A percentile compares a stretch with the other conserved stretches of the same genome.
Evolutionary conservation across 2,797 vertebrate genomes (phyloP).

Genomic region (Buphagus erythrorhynchus): DNA sequence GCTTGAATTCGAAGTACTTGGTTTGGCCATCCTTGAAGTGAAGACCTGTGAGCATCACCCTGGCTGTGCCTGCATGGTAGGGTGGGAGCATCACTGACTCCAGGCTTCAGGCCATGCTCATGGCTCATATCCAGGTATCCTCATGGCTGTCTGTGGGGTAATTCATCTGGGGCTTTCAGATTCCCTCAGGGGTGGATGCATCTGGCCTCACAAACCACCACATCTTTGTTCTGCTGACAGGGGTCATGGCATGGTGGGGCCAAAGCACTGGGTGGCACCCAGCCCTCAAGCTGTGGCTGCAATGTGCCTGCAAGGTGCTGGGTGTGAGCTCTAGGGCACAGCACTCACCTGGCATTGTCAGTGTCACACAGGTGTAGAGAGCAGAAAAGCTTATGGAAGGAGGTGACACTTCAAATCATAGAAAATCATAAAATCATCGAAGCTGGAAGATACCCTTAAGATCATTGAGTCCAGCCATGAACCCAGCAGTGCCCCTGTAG

Average conservation of each 20-base stretch:
- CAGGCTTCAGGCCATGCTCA: neutral
- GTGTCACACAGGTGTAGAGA: neutral
- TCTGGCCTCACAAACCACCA: neutral
- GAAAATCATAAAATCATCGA: too few relatives aligned
- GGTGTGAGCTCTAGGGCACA: neutral
- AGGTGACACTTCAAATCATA: neutral
- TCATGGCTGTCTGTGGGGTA: neutral
- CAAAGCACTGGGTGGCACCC: neutral
- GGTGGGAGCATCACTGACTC: neutral
- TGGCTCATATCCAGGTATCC: neutral
- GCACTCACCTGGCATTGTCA: neutral
- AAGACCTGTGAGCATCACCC: neutral
- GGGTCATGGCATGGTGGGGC: fast-evolving
- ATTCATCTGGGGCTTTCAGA: neutral
- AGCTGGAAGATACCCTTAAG: neutral
- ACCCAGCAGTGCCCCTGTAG: neutral
- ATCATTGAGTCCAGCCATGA: too few relatives aligned
- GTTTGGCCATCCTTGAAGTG: neutral
- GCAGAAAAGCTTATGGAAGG: neutral
- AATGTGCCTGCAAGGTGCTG: neutral
- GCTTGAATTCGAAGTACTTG: neutral
- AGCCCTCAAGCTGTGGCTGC: neutral
- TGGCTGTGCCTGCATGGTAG: neutral
- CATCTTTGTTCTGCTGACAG: neutral
- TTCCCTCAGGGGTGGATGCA: neutral